Evolutionary conservation across 2,888 invertebrate genomes (phyloP), one percentile per base, ranked within the genome.

Genomic region (Drepana falcataria): DNA sequence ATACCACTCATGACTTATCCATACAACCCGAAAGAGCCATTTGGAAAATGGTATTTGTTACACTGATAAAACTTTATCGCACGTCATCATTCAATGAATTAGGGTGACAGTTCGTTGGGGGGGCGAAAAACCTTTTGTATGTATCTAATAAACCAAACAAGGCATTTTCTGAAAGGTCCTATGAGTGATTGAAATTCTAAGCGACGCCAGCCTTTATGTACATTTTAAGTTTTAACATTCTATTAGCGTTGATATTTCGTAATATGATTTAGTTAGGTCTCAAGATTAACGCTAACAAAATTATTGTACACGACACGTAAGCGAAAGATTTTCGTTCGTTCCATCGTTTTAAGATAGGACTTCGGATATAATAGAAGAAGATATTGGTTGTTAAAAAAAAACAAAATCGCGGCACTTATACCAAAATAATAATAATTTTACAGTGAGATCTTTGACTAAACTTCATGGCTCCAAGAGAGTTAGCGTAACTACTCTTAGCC

Each of bases 81-180:
- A 37, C 21, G 37, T 56, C 53, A 53, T 53, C 44, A 48, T 51
- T 56, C 51, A 53, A 56, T 51, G 48, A 53, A 47, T 53, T 51
- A 35, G 53, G 35, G 53, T 56, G 56, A 56, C 53, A 51, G 9
- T 56, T 48, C 35, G 51, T 53, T 53, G 51, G 35, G 44, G 48
- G 48, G 35, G 44, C 34, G 49, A 35, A 51, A 53, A 56, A 52
- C 47, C 51, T 9, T n/a, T 21, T 5, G 37, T 49, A 49, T 49
- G 9, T 44, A 9, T 44, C 21, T 21, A 21, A 21, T 21, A 21
- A 9, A 3, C 9, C 44, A 9, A 44, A 9, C 44, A 44, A 44
- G 44, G 44, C 9, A 9, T 3, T 44, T 44, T 44, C 44, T 44
- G 44, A 9, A 44, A 6, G 9, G 44, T 9, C 3, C 44, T 9